Base-by-base conservation (phyloP, 2,888 invertebrate species). In the Charanyca ferruginea region DNA sequence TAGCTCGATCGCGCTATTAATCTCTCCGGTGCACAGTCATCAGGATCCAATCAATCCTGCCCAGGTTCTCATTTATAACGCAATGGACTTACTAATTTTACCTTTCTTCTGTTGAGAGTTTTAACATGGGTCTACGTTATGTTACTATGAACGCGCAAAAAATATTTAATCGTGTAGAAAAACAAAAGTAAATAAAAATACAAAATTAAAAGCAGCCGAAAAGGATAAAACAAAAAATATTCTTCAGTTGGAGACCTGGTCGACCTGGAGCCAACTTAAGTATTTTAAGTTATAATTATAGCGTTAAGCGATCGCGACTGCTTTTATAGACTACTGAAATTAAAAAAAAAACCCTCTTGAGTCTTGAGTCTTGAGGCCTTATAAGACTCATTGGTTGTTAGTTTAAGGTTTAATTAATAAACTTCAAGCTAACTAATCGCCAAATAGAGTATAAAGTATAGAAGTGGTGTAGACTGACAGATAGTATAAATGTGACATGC, bases 11-110 rank as follows among this genome's bases (percentile, higher is more conserved):
- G 42, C 41, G 47, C 83, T 88, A 93, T 94, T 90, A 92, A 93
- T 93, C 91, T 90, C 80, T 47, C 67, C 73, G 70, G 57, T 87
- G 93, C 93, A 73, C 70, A 86, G 90, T 94, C 94, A 94, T 90
- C 90, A 87, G 82, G 69, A 79, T 84, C 87, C 85, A 90, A 94
- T 94, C 91, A 93, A 94, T 94, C 88, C 87, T 76, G 80, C 77
- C 83, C 85, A 69, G 76, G 80, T 80, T 76, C 81, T 90, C 88
- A 90, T 92, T 91, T 89, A 88, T 89, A 84, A 79, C 73, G 83
- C 86, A 87, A 83, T 86, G 83, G 82, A 63, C 77, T 81, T 74
- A 85, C 84, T 83, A 78, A 78, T 85, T 77, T 81, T 78, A 66
- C 69, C 67, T 58, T 62, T 66, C 59, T 49, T 68, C 20, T 53